Evolutionary conservation across 37 sponge, comb jelly and placozoan species (phyloP).

Genomic region (Theonella swinhoei): DNA sequence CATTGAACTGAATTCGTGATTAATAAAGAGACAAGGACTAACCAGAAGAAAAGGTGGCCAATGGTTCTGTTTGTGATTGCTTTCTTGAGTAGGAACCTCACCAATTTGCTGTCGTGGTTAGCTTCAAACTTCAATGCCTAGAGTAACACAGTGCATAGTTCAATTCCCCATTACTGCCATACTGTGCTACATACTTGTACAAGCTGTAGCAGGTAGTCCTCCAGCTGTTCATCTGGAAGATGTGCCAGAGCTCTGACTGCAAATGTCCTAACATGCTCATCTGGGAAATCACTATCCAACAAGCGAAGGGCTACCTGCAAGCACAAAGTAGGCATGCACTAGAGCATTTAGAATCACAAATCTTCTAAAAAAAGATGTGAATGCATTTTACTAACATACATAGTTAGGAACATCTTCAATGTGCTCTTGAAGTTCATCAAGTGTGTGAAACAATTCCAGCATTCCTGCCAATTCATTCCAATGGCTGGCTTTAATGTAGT

Average conservation of each 20-base stretch:
- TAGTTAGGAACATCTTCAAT: not conserved
- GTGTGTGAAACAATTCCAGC: not conserved
- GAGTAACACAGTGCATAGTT: not conserved
- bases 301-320: slow-evolving; percentile 67
- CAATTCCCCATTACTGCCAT: not conserved
- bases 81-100: slow-evolving; percentile 68
- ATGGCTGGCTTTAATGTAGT: no score
- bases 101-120: slow-evolving; percentile 77
- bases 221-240: slow-evolving; percentile 54
- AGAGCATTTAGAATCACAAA: no score
- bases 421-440: not conserved
- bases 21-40: no score
- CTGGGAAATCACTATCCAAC: slow-evolving; percentile 66
- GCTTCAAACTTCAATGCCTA: slow-evolving; percentile 91
- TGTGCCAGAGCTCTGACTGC: slow-evolving; percentile 64
- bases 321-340: no score
- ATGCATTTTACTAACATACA: not conserved
- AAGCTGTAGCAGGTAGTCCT: slow-evolving; percentile 77
- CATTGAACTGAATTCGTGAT: no score
- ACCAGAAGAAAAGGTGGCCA: slow-evolving; percentile 93
- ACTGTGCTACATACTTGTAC: slow-evolving; percentile 82
- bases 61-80: slow-evolving; percentile 78
- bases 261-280: slow-evolving; percentile 62
- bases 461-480: not conserved
- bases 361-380: no score